Evolutionary conservation across 2,797 vertebrate species (phyloP), one percentile per base, ranked within the genome.

Genomic region (Champsocephalus esox): DNA sequence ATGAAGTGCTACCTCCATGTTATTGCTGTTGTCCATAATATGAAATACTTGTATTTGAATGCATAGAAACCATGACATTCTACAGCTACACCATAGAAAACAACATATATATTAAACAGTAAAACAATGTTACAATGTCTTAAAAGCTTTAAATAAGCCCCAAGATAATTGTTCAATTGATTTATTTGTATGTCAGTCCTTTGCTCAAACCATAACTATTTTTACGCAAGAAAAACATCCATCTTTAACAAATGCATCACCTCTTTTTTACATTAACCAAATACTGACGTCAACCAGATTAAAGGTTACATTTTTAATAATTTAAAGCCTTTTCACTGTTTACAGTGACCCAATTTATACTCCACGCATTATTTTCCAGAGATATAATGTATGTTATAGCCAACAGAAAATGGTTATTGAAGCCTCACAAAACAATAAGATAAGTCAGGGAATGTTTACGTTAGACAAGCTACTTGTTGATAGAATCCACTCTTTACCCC

Each of bases 1-100:
- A 59, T 49, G 5, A 71, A 76, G 56, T 58, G 41, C 38, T 70
- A 67, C 50, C 63, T 52, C 34, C 58, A 14, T 60, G 17, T 74
- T 74, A 61, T 34, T 66, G 17, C 51, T 49, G 19, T 48, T 38
- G 6, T 56, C 14, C 7, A 41, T 56, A 24, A 58, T 21, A 21
- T 43, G 28, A 0, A 21, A 44, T 70, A 1, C 54, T 61, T 82
- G 21, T 41, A n/a, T 49, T 62, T 58, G 24, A 65, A 65, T 1
- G 2, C 7, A n/a, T 57, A 19, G 4, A 59, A 61, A 58, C 43
- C 44, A 9, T 4, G 5, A 28, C n/a, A 45, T 50, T 66, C 3
- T 55, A 52, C 45, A 54, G 12, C 3, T 55, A 52, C 45, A 54
- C 14, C 3, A 56, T 19, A 12, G 45, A 68, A 24, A 38, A 38